Conservation (phyloP, 2,113 vertebrate species). For the Synodontis membranacea region DNA sequence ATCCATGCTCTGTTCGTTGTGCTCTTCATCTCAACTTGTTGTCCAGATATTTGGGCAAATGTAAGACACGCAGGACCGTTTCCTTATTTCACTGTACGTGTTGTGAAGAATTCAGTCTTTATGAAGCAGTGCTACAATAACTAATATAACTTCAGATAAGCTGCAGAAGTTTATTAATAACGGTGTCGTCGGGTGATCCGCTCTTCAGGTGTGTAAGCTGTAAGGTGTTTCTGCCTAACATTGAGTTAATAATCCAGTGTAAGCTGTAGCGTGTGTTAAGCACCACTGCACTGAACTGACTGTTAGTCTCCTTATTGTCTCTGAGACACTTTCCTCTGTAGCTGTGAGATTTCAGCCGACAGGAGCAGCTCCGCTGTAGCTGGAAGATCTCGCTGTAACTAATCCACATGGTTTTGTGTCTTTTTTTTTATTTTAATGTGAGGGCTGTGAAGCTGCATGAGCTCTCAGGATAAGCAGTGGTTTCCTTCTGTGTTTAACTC, state of each 20-base stretch:
- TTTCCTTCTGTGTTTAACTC: not conserved
- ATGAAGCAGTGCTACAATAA: not conserved
- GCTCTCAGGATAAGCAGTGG: constrained; percentile 13
- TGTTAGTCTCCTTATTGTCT: constrained; percentile 35
- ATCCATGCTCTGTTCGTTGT: not conserved
- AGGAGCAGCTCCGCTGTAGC: constrained; percentile 1
- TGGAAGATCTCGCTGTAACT: not conserved
- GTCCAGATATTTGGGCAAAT: not conserved
- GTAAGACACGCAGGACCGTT: not conserved
- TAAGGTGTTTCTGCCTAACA: not conserved
- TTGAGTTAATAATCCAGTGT: not conserved
- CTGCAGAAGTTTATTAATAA: not conserved
- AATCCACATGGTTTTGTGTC: not conserved
- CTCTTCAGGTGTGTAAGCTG: not conserved
- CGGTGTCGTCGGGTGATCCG: not conserved
- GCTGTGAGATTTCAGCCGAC: not conserved
- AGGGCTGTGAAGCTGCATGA: constrained; percentile 31
- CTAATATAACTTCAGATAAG: not conserved
- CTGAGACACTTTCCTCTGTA: constrained; percentile 18
- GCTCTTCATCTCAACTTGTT: not conserved
- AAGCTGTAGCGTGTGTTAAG: constrained; percentile 19
- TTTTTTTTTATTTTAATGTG: not conserved
- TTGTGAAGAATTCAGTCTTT: constrained; percentile 9
- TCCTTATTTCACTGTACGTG: not conserved
- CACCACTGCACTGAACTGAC: constrained; percentile 32